Evolutionary conservation across 2,888 invertebrate genomes (phyloP).

Genomic region (Cistogaster globosa): DNA sequence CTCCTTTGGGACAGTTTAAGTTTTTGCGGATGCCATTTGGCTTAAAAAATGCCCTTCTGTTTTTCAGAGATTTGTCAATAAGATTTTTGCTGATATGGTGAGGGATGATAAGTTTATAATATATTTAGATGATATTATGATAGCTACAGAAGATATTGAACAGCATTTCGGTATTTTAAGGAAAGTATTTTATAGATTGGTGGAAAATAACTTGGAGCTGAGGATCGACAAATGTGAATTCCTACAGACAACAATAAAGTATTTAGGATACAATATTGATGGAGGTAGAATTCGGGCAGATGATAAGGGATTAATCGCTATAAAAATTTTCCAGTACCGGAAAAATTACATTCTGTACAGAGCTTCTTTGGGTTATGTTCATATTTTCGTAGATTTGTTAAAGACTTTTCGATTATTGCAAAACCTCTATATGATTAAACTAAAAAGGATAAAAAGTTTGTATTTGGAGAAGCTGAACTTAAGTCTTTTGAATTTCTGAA

Average conservation of each 20-base stretch:
- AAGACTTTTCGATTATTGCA: background rate
- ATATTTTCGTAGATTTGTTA: background rate
- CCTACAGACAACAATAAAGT: background rate
- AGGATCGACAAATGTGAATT: constrained; percentile 1
- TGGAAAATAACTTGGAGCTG: background rate
- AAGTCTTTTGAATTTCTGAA: too few species aligned
- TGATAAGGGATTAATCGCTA: background rate
- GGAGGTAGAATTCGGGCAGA: background rate
- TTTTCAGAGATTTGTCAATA: too few species aligned
- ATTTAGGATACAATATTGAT: background rate
- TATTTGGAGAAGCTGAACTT: too few species aligned
- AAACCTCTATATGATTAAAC: too few species aligned
- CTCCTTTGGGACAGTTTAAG: constrained; percentile 1
- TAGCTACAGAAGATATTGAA: background rate
- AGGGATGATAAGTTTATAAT: background rate
- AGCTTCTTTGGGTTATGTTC: background rate
- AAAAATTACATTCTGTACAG: background rate
- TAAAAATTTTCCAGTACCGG: too few species aligned
- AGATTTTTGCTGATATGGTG: too few species aligned
- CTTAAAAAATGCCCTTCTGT: background rate
- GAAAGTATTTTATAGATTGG: constrained; percentile 14
- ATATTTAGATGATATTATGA: constrained; percentile 26
- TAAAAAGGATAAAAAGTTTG: too few species aligned
- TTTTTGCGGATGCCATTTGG: constrained; percentile 31
- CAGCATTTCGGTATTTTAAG: constrained; percentile 5